Base-by-base conservation (phyloP, 1,140 invertebrate genomes). In the Diprion similis region DNA sequence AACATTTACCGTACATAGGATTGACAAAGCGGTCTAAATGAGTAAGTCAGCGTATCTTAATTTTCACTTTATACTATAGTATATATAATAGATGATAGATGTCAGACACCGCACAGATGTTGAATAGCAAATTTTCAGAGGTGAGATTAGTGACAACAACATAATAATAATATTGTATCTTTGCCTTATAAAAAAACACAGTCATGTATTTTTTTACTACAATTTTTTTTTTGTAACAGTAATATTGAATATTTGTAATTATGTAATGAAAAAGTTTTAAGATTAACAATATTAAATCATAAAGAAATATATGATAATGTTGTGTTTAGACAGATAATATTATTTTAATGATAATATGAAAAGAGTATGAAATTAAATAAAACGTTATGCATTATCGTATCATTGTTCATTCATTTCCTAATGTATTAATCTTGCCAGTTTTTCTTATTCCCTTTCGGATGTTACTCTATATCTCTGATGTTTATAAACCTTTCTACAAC, bases 261-360 rank as follows among this genome's bases (percentile, higher is more conserved):
- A 82, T 73, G 75, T 76, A 77, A 82, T 79, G 78, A 80, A 72
- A 80, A 73, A 69, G 75, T 84, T 81, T 81, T 59, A 15, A 82
- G 75, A 65, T 85, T 78, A 79, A 78, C 73, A 78, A 84, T 81
- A 84, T 79, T 76, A 81, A 76, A 73, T 80, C 73, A 80, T 84
- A 83, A 81, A 86, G 82, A 85, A 86, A 76, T 86, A 86, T 86
- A 87, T 86, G 77, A 85, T 86, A 85, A 85, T 80, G 85, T 87
- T 86, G 82, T 86, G 84, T 86, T 87, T 86, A 84, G 83, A 85
- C 80, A 85, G 71, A 85, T 84, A 86, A 85, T 87, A 85, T 86
- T 87, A 84, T 87, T 59, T 59, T 59, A 59, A 86, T 86, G 84
- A 84, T 86, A 79, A 83, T 86, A 83, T 80, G 24, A 37, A 37